Base-by-base conservation (phyloP, 1,140 invertebrate genomes). In the Papilio polyxenes region DNA sequence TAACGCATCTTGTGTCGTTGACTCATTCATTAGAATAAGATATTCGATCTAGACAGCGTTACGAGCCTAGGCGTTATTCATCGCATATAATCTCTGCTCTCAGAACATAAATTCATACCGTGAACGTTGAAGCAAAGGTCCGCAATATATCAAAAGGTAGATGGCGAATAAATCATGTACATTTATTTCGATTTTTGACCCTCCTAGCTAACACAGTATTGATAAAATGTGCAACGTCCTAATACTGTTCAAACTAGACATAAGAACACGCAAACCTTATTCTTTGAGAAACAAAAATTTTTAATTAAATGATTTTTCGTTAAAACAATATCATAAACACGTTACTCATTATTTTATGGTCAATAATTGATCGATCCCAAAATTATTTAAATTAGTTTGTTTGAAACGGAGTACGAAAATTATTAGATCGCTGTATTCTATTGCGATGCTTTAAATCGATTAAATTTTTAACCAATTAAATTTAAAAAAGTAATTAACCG, bases 11-110 rank as follows among this genome's bases (percentile, higher is more conserved):
- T 84, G 85, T 90, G 88, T 91, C 90, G 87, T 92, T 92, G 90
- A 90, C 88, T 90, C 86, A 89, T 87, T 88, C 87, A 88, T 92
- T 91, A 91, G 87, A 84, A 87, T 86, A 87, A 86, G 85, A 81
- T 83, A 89, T 90, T 88, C 80, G 85, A 86, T 83, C 86, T 85
- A 87, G 84, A 77, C 80, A 82, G 80, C 31, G 65, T 81, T 80
- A 82, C 81, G 83, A 82, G 81, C 83, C 82, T 84, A 85, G 80
- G 75, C 75, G 81, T 85, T 83, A 85, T 72, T n/a, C 81, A 82
- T 82, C 80, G 78, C 81, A 81, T 84, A 84, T 85, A 82, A 82
- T 72, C 65, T 37, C 31, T 31, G 31, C 65, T 40, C 23, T 11
- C 65, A 15, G 65, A 11, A 72, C 65, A 40, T 69, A 69, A 69